These are phyloP conservation scores for Pterobdella sp. DNA, from an alignment of 2,888 invertebrate genomes.

Conservation along the genomic window DNA sequence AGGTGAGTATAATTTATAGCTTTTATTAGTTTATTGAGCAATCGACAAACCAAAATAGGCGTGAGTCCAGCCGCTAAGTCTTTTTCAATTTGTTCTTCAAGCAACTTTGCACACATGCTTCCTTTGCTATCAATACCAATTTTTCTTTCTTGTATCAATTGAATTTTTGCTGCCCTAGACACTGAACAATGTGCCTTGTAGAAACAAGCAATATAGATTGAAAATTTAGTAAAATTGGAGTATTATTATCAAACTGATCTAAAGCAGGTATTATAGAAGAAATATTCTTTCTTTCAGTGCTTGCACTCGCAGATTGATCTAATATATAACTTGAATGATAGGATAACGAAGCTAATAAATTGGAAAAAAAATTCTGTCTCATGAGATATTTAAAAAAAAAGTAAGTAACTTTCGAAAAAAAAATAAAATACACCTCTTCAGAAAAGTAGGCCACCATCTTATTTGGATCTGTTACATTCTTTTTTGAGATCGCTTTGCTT, in stretches of 20 bases:
- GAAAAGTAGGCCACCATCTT: conserved; percentile 92
- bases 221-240: too few species aligned
- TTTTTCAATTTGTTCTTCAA: conserved; percentile 42
- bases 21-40: too few species aligned
- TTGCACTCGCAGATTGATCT: too few species aligned
- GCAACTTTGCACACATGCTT: conserved; percentile 41
- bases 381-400: too few species aligned
- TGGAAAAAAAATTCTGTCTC: too few species aligned
- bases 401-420: neutral
- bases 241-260: too few species aligned
- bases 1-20: too few species aligned
- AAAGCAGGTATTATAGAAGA: too few species aligned
- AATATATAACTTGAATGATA: too few species aligned
- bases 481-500: conserved; percentile 58
- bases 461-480: conserved; percentile 65
- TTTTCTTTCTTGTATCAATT: conserved; percentile 43
- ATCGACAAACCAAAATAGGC: conserved; percentile 48
- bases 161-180: conserved; percentile 47
- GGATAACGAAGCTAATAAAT: too few species aligned
- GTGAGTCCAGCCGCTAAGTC: conserved; percentile 47
- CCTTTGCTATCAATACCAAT: conserved; percentile 43
- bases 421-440: conserved; percentile 63
- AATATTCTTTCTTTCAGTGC: too few species aligned
- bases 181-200: conserved; percentile 51
- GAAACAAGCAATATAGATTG: conserved; percentile 8